Evolutionary conservation across 2,797 vertebrate species (phyloP).

Genomic region (Falco naumanni): DNA sequence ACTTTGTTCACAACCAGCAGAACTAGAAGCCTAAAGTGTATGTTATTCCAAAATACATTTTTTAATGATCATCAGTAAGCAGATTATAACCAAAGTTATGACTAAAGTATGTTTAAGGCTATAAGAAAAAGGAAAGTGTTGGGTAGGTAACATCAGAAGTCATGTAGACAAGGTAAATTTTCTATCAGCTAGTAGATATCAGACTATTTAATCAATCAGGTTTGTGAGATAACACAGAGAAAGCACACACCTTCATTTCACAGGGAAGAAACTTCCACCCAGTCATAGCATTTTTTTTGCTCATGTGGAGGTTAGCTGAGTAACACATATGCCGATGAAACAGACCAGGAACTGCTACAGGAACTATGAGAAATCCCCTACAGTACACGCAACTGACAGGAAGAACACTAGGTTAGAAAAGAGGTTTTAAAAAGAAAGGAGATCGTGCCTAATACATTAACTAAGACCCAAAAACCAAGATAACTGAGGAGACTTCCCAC

Average conservation of each 20-base stretch:
- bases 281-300: neutral
- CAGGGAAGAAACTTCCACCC: conserved; percentile 26
- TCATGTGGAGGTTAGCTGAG: neutral
- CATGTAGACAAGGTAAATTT: neutral
- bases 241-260: conserved; percentile 30
- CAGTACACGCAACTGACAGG: neutral
- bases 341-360: neutral
- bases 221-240: neutral
- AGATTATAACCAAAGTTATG: neutral
- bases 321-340: neutral
- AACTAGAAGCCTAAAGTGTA: neutral
- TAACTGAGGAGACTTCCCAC: neutral
- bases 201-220: neutral
- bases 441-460: neutral
- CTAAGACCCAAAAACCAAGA: neutral
- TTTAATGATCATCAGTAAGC: neutral
- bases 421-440: neutral
- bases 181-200: neutral
- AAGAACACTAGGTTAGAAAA: neutral
- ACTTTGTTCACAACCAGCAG: neutral
- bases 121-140: neutral
- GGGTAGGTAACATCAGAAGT: neutral
- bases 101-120: neutral
- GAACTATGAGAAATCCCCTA: neutral
- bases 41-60: neutral